These are phyloP conservation scores for Leistus spinibarbis DNA, from an alignment of 2,888 invertebrate species.

Conservation along the genomic window DNA sequence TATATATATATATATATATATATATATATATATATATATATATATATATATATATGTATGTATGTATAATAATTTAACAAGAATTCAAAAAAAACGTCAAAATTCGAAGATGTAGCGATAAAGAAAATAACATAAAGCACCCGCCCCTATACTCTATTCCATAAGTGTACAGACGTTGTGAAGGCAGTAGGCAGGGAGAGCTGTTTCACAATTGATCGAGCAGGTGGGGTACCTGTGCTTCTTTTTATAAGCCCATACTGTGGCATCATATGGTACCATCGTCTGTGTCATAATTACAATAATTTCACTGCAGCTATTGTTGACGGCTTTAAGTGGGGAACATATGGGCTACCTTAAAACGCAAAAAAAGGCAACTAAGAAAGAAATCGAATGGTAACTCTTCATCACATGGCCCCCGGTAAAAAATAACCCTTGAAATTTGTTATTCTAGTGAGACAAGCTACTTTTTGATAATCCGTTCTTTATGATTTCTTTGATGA, in stretches of 20 bases:
- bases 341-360: slow-evolving; percentile 38
- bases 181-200: too few species aligned
- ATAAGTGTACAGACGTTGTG: too few species aligned
- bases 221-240: not conserved
- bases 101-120: slow-evolving; percentile 1
- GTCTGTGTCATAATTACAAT: slow-evolving; percentile 57
- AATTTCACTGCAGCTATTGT: slow-evolving; percentile 45
- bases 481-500: not conserved
- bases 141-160: not conserved
- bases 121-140: slow-evolving; percentile 4
- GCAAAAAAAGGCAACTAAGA: not conserved
- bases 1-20: too few species aligned
- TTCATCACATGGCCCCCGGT: not conserved
- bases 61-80: too few species aligned
- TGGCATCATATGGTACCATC: slow-evolving; percentile 50
- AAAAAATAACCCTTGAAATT: slow-evolving; percentile 16
- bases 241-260: not conserved
- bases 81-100: too few species aligned
- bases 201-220: not conserved
- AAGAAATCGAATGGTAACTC: slow-evolving; percentile 1
- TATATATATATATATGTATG: too few species aligned
- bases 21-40: too few species aligned
- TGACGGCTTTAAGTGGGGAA: slow-evolving; percentile 36
- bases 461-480: not conserved
- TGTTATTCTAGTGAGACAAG: slow-evolving; percentile 3